phyloP scores from a whole-genome alignment of 2,888 invertebrate species.

The Drosophila rubida region DNA sequence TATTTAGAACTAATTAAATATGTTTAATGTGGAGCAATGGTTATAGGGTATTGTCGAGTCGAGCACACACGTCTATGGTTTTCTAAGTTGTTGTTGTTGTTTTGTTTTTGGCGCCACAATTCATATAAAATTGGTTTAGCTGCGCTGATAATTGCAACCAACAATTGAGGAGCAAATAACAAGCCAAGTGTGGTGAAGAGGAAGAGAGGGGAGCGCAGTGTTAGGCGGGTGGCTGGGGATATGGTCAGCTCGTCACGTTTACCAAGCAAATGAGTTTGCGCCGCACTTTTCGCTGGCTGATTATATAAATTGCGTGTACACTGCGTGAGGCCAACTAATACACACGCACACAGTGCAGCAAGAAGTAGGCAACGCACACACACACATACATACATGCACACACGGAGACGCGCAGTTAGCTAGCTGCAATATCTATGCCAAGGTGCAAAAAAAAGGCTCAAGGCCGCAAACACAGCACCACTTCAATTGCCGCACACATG shows the following conservation, averaged over 20 bases:
- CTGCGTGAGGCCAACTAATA: slow-evolving; percentile 14
- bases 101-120: slow-evolving; percentile 29
- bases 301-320: slow-evolving; percentile 47
- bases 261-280: not conserved
- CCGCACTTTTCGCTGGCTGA: slow-evolving; percentile 15
- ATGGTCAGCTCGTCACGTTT: slow-evolving; percentile 17
- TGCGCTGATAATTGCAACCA: slow-evolving; percentile 37
- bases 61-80: not conserved
- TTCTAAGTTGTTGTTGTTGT: slow-evolving; percentile 21
- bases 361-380: not conserved
- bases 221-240: not conserved
- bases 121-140: slow-evolving; percentile 41
- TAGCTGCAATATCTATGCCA: slow-evolving; percentile 63
- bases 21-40: too few species aligned
- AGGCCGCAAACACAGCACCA: slow-evolving; percentile 58
- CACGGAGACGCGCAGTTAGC: not conserved
- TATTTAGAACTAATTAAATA: too few species aligned
- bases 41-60: not conserved
- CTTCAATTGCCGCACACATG: slow-evolving; percentile 42
- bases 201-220: not conserved
- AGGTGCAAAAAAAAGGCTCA: slow-evolving; percentile 68
- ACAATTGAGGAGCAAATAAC: slow-evolving; percentile 25
- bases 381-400: not conserved
- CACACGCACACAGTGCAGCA: not conserved
- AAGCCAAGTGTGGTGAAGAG: too few species aligned